Percentiles rank a stretch among this genome's conserved stretches.
phyloP scores from a whole-genome alignment of 2,888 invertebrate genomes.

The Sarcophaga caerulescens region DNA sequence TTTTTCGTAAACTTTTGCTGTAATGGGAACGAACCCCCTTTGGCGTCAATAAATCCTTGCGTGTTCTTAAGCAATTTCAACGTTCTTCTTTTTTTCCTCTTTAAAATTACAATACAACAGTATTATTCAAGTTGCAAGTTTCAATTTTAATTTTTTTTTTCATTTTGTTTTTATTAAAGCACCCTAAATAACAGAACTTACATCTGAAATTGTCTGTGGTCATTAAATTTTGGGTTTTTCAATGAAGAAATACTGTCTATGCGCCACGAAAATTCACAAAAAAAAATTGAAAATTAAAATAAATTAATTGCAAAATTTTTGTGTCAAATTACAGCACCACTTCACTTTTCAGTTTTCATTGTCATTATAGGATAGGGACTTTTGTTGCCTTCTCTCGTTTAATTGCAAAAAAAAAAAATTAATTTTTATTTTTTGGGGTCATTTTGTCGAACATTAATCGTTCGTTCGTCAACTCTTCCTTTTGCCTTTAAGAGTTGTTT shows the following conservation, averaged over 20 bases:
- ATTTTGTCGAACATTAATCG: not conserved
- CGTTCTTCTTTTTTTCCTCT: not conserved
- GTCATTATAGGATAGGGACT: not conserved
- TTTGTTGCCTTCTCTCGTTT: not conserved
- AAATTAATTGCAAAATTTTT: conserved; percentile 10
- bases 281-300: not conserved
- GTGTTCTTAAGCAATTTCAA: conserved; percentile 49
- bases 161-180: not conserved
- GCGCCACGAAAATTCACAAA: not conserved
- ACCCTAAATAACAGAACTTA: conserved; percentile 21
- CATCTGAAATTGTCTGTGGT: conserved; percentile 45
- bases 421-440: conserved; percentile 4
- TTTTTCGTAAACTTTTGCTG: not conserved
- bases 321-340: not conserved
- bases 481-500: not conserved
- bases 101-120: not conserved
- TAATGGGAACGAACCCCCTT: conserved; percentile 29
- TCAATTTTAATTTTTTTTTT: not conserved
- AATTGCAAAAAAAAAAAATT: not conserved
- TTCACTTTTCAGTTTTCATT: not conserved
- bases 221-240: conserved; percentile 42
- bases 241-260: not conserved
- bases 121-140: not conserved
- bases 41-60: conserved; percentile 52
- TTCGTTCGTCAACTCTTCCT: not conserved